Evolutionary conservation across 2,113 vertebrate species (phyloP).

Genomic region (Rhynchopsitta pachyrhyncha): DNA sequence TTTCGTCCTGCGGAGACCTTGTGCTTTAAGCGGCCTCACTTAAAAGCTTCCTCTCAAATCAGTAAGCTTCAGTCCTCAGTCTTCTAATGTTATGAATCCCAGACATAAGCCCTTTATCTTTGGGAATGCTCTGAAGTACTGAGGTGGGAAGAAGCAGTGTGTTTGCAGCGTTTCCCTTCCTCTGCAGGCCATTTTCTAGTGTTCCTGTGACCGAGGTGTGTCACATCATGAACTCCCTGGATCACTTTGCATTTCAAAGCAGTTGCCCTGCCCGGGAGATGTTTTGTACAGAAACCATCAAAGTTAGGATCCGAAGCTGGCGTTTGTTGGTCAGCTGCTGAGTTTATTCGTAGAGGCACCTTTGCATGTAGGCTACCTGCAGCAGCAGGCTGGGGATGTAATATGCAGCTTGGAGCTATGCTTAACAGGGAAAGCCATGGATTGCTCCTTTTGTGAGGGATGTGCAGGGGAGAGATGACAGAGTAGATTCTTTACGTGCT

Average conservation of each 20-base stretch:
- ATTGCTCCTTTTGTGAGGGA: background rate
- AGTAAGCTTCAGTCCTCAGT: fast-evolving
- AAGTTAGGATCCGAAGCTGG: background rate
- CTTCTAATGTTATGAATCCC: fast-evolving
- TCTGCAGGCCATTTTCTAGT: background rate
- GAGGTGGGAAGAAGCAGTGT: fast-evolving
- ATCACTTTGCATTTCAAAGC: fast-evolving
- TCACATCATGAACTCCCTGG: fast-evolving
- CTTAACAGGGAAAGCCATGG: background rate
- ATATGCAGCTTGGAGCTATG: background rate
- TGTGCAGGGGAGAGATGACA: background rate
- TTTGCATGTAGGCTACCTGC: fast-evolving
- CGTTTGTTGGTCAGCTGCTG: background rate
- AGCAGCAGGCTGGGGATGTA: background rate
- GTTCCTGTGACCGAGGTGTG: background rate
- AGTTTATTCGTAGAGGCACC: background rate
- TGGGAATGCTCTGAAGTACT: too few relatives aligned
- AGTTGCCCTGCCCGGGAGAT: too few relatives aligned
- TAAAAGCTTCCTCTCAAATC: too few relatives aligned
- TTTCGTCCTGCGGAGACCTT: fast-evolving
- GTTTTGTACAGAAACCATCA: background rate
- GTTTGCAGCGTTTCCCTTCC: too few relatives aligned
- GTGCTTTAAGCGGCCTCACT: fast-evolving
- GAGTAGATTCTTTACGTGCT: background rate
- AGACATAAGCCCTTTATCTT: background rate